Evolutionary conservation across 2,888 invertebrate genomes (phyloP).

Genomic region (Mimumesa dahlbomi): DNA sequence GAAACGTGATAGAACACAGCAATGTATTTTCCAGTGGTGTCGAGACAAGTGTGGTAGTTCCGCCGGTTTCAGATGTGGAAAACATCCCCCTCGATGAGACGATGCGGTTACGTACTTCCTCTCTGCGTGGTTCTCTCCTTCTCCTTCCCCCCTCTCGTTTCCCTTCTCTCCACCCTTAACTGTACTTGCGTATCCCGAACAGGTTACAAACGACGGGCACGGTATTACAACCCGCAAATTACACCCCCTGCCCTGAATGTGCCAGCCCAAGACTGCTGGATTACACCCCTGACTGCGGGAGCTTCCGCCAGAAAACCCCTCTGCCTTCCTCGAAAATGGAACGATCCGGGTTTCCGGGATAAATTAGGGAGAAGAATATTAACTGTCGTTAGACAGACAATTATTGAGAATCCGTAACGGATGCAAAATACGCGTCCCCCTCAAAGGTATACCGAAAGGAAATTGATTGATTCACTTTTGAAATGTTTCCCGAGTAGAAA

Average conservation of each 20-base stretch:
- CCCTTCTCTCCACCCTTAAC: slow-evolving; percentile 37
- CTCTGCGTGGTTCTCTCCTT: slow-evolving; percentile 43
- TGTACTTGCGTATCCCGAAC: slow-evolving; percentile 69
- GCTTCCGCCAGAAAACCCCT: slow-evolving; percentile 30
- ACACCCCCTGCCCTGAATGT: slow-evolving; percentile 60
- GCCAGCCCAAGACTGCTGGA: slow-evolving; percentile 51
- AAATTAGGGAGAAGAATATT: slow-evolving; percentile 52
- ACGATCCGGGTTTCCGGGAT: slow-evolving; percentile 41
- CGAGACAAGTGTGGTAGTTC: slow-evolving; percentile 46
- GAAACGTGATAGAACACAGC: slow-evolving; percentile 28
- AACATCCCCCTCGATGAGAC: slow-evolving; percentile 71
- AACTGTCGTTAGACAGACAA: slow-evolving; percentile 46
- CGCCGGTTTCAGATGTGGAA: slow-evolving; percentile 55
- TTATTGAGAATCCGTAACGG: slow-evolving; percentile 28
- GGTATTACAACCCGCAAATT: slow-evolving; percentile 77
- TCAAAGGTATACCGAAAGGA: no score
- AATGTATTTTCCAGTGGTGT: slow-evolving; percentile 43
- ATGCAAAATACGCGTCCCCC: no score
- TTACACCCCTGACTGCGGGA: slow-evolving; percentile 47
- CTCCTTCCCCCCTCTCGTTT: slow-evolving; percentile 39
- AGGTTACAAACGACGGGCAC: slow-evolving; percentile 73
- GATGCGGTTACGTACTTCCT: slow-evolving; percentile 72
- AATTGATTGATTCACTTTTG: no score
- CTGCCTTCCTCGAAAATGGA: slow-evolving; percentile 26
- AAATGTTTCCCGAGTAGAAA: no score